phyloP scores from a whole-genome alignment of 2,888 invertebrate genomes.

The Slavum lentiscoides region DNA sequence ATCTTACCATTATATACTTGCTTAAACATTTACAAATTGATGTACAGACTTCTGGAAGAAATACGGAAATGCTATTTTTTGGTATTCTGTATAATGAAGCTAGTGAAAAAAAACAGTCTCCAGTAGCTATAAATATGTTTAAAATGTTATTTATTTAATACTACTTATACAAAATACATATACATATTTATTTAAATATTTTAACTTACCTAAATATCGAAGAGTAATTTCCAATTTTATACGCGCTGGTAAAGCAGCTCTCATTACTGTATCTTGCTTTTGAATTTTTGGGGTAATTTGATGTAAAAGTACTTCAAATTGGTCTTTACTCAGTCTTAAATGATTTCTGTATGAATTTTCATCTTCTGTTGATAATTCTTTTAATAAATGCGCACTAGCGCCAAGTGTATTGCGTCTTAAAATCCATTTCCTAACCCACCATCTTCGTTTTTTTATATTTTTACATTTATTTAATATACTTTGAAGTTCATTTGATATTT shows the following conservation, averaged over 20 bases:
- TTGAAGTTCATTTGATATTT: background rate
- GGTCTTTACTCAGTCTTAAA: slow-evolving; percentile 15
- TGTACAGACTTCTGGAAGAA: background rate
- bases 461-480: slow-evolving; percentile 2
- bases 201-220: slow-evolving; percentile 12
- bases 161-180: too few species aligned
- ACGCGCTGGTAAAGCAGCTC: slow-evolving; percentile 7
- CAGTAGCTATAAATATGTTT: background rate
- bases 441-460: slow-evolving; percentile 13
- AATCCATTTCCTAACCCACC: slow-evolving; percentile 8
- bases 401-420: background rate
- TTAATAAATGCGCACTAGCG: slow-evolving; percentile 8
- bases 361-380: slow-evolving; percentile 4
- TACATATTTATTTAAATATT: background rate
- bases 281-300: background rate
- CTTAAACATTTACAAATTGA: background rate
- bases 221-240: slow-evolving; percentile 25
- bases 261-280: slow-evolving; percentile 10
- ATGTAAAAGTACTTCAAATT: slow-evolving; percentile 12
- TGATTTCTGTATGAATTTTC: background rate
- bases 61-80: slow-evolving; percentile 19
- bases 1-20: slow-evolving; percentile 1
- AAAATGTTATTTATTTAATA: too few species aligned
- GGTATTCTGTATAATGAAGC: slow-evolving; percentile 19
- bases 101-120: background rate